A percentile compares a stretch with the other conserved stretches of the same genome.
Conservation (phyloP, 1,140 invertebrate species). For the Psix sp. region DNA sequence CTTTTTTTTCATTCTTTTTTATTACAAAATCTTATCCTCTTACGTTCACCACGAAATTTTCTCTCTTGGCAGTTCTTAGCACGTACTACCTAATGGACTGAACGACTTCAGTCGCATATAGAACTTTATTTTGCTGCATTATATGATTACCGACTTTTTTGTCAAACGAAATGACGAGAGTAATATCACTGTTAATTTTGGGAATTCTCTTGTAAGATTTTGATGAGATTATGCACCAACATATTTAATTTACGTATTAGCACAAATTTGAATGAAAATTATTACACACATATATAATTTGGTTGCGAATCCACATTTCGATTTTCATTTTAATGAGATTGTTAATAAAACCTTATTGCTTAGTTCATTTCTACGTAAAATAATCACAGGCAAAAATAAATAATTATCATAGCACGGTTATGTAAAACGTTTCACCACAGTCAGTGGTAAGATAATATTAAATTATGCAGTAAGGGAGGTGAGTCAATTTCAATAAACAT, state of each 20-base stretch:
- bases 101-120: constrained; percentile 46
- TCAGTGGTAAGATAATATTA: too few relatives aligned
- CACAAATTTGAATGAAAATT: neutral
- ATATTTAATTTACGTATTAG: neutral
- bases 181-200: constrained; percentile 29
- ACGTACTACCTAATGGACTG: constrained; percentile 52
- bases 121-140: constrained; percentile 42
- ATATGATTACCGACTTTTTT: constrained; percentile 38
- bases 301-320: neutral
- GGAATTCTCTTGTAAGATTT: constrained; percentile 6
- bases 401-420: too few relatives aligned
- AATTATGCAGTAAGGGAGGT: too few relatives aligned
- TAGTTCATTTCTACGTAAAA: too few relatives aligned
- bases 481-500: too few relatives aligned
- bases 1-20: constrained; percentile 45
- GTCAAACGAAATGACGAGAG: constrained; percentile 5
- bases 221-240: neutral
- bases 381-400: too few relatives aligned
- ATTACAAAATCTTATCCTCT: constrained; percentile 59
- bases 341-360: too few relatives aligned
- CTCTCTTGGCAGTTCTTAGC: constrained; percentile 45
- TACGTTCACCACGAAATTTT: constrained; percentile 58
- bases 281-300: neutral
- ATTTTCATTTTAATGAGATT: too few relatives aligned
- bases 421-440: too few relatives aligned